phyloP scores from a whole-genome alignment of 2,888 invertebrate genomes.

The Autographa pulchrina region DNA sequence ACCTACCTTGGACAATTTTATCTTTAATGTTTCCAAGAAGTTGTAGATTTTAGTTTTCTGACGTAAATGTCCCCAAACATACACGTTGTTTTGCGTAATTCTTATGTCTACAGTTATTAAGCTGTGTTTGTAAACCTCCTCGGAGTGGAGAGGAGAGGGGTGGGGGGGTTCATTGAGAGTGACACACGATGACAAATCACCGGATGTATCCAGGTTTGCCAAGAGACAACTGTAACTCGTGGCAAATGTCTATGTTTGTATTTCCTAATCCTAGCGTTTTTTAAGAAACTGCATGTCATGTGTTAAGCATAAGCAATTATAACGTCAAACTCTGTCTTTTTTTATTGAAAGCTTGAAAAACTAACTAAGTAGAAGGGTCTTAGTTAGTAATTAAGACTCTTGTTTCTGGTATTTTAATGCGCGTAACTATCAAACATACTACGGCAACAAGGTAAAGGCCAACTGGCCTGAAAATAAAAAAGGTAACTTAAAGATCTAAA shows the following conservation, averaged over 20 bases:
- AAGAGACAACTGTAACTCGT: conserved; percentile 16
- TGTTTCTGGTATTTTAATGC: no score
- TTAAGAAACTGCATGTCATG: background rate
- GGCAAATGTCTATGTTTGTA: background rate
- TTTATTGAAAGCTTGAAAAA: no score
- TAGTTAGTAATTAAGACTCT: no score
- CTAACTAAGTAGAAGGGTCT: no score
- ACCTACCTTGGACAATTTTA: conserved; percentile 36
- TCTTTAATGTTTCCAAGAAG: conserved; percentile 34
- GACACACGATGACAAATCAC: conserved; percentile 46
- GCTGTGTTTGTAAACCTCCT: background rate
- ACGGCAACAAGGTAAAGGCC: no score
- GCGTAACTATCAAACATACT: no score
- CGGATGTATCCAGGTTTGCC: conserved; percentile 43
- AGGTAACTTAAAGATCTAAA: no score
- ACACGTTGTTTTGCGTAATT: conserved; percentile 6
- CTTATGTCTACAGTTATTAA: conserved; percentile 25
- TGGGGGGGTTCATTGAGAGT: conserved; percentile 12
- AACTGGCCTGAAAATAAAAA: no score
- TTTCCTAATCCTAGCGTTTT: background rate
- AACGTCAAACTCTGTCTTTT: no score
- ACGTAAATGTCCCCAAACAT: conserved; percentile 26
- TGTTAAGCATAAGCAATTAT: no score
- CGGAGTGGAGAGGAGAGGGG: background rate
- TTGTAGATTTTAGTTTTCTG: conserved; percentile 38